Evolutionary conservation across 2,888 invertebrate species (phyloP).

Genomic region (Himalopsyche kuldschensis): DNA sequence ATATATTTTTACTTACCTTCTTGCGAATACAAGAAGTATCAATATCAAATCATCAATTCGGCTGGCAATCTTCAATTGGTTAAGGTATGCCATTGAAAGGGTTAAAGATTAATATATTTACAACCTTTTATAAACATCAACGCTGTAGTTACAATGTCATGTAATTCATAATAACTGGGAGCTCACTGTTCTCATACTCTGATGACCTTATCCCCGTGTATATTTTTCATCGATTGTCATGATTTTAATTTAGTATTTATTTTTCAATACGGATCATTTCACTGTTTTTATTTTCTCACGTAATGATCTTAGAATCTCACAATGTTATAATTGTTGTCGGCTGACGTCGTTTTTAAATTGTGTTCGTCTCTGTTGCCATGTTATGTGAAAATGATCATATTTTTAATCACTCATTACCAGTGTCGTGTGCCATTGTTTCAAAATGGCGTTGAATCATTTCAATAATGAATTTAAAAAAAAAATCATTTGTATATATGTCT

Average conservation of each 20-base stretch:
- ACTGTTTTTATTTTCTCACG: background rate
- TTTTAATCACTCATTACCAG: background rate
- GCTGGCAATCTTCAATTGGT: too few relatives aligned
- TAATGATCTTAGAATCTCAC: background rate
- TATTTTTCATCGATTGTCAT: background rate
- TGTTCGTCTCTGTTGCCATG: background rate
- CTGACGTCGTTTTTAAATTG: background rate
- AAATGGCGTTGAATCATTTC: background rate
- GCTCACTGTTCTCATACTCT: background rate
- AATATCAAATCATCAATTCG: too few relatives aligned
- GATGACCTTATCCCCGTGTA: background rate
- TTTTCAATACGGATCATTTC: background rate
- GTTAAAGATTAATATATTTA: too few relatives aligned
- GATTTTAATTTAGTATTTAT: background rate
- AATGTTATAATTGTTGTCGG: background rate
- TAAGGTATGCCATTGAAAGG: too few relatives aligned
- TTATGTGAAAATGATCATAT: background rate
- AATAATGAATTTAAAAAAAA: background rate
- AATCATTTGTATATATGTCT: background rate
- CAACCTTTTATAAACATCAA: too few relatives aligned
- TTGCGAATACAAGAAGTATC: too few relatives aligned
- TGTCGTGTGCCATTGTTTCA: background rate
- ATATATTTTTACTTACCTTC: too few relatives aligned
- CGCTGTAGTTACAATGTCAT: too few relatives aligned
- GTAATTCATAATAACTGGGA: background rate